These are phyloP conservation scores for Philereme transversata DNA, from an alignment of 2,888 invertebrate species.

Conservation along the genomic window DNA sequence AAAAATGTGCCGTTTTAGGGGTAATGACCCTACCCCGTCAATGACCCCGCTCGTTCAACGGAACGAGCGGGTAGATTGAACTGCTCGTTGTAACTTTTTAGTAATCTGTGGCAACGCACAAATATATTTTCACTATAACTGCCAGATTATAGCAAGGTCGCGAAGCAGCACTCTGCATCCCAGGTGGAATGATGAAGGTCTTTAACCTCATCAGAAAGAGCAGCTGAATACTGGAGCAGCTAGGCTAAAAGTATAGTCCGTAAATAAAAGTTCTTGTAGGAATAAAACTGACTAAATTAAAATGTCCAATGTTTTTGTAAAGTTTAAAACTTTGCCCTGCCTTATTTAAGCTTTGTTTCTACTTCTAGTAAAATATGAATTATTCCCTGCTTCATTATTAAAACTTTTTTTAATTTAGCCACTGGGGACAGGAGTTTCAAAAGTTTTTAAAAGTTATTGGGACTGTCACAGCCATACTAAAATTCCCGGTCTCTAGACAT, in stretches of 20 bases:
- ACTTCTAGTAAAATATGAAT: constrained; percentile 37
- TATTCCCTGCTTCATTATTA: constrained; percentile 39
- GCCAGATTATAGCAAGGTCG: constrained; percentile 62
- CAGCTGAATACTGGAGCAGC: constrained; percentile 62
- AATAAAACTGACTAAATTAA: constrained; percentile 25
- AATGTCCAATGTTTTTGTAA: constrained; percentile 33
- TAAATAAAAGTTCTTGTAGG: constrained; percentile 9
- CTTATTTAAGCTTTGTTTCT: constrained; percentile 38
- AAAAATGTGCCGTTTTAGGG: too few relatives aligned
- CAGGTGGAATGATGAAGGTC: constrained; percentile 67
- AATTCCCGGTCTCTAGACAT: constrained; percentile 26
- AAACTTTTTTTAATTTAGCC: constrained; percentile 44
- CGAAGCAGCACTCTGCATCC: constrained; percentile 65
- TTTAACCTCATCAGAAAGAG: constrained; percentile 68
- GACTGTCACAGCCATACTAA: constrained; percentile 46
- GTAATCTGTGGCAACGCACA: too few relatives aligned
- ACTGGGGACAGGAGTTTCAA: constrained; percentile 36
- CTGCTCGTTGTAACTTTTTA: too few relatives aligned
- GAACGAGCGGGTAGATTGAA: too few relatives aligned
- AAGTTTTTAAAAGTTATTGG: constrained; percentile 48
- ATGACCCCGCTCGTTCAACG: too few relatives aligned
- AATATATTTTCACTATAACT: constrained; percentile 24
- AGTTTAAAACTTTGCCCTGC: constrained; percentile 33
- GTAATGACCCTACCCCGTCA: too few relatives aligned
- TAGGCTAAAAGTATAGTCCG: constrained; percentile 6